Percentiles rank a stretch among this genome's conserved stretches.
These are phyloP conservation scores for Dolichoris vasculosae DNA, from an alignment of 1,140 invertebrate species.

Conservation along the genomic window DNA sequence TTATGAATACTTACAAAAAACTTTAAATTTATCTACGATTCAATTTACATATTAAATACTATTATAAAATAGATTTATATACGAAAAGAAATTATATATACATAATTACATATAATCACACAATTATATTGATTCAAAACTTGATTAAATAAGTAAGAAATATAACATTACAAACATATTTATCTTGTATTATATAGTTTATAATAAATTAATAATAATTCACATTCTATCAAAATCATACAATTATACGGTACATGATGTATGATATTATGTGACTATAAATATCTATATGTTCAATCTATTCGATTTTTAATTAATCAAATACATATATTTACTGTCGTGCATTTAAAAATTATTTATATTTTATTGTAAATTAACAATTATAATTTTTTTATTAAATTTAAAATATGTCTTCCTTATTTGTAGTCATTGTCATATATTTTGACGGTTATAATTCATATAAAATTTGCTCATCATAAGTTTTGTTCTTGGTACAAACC, in stretches of 20 bases:
- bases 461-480: not conserved
- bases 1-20: constrained; percentile 33
- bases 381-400: not conserved
- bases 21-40: not conserved
- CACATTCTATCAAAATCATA: not conserved
- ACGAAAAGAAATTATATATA: constrained; percentile 10
- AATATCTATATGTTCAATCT: not conserved
- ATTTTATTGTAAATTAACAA: not conserved
- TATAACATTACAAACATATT: not conserved
- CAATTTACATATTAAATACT: not conserved
- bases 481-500: not conserved
- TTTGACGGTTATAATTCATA: not conserved
- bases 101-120: constrained; percentile 34
- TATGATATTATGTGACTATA: not conserved
- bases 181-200: not conserved
- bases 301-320: not conserved
- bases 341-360: not conserved
- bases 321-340: not conserved
- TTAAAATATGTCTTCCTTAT: not conserved
- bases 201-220: not conserved
- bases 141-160: constrained; percentile 16
- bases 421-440: not conserved
- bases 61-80: constrained; percentile 15
- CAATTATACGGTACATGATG: not conserved
- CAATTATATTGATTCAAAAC: not conserved